Evolutionary conservation across 2,797 vertebrate species (phyloP).

Genomic region (Syncerus caffer): DNA sequence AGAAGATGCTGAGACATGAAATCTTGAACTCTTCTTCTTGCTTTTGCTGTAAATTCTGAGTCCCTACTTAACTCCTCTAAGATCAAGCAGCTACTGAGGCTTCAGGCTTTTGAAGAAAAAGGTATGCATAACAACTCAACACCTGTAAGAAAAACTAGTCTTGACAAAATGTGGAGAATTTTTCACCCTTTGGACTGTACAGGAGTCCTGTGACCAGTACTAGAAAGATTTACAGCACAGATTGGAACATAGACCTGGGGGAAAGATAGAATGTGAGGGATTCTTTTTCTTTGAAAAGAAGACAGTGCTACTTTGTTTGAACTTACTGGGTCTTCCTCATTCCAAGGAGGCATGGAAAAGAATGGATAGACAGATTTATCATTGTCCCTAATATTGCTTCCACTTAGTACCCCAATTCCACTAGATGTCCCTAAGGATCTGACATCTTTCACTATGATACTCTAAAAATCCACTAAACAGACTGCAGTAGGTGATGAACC

Average conservation of each 20-base stretch:
- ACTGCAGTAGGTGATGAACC: neutral
- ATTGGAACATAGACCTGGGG: neutral
- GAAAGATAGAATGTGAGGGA: neutral
- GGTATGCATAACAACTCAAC: neutral
- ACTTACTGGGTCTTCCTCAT: neutral
- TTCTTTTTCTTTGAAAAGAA: neutral
- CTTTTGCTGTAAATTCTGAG: neutral
- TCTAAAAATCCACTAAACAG: neutral
- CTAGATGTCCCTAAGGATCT: neutral
- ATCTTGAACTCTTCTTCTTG: neutral
- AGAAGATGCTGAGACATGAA: neutral
- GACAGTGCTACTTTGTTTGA: neutral
- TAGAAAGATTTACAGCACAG: neutral
- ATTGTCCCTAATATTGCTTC: neutral
- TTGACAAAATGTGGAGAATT: neutral
- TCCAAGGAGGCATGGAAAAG: neutral
- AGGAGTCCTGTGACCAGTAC: neutral
- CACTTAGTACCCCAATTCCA: neutral
- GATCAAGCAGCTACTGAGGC: neutral
- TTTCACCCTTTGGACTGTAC: neutral
- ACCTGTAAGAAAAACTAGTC: neutral
- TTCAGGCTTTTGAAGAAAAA: neutral
- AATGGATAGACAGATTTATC: neutral
- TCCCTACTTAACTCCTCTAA: fast-evolving
- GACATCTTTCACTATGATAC: neutral